Evolutionary conservation across 1,140 invertebrate species (phyloP), one percentile per base, ranked within the genome.

Genomic region (Oppia nitens): DNA sequence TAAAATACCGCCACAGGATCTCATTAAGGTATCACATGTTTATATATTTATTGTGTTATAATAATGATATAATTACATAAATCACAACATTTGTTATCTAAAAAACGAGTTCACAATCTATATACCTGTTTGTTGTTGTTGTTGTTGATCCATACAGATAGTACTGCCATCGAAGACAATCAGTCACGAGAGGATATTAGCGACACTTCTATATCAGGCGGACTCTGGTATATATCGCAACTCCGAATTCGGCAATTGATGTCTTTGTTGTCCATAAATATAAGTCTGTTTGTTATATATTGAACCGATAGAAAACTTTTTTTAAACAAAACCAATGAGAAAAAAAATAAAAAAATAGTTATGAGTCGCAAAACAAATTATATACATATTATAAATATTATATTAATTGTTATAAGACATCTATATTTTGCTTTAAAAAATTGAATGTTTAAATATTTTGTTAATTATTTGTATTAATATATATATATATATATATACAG

Each of bases 91-190:
- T n/a, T 47, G 45, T n/a, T 47, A 47, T 47, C 45, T 14, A 47
- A n/a, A 14, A n/a, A 47, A 47, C n/a, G 14, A 47, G 14, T 47
- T 14, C 14, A 47, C 45, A 47, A 14, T 47, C 20, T 25, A 25
- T 47, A 1, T 27, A 2, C 2, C 17, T 3, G 11, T 29, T 55
- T 3, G 3, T 52, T 29, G 26, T 29, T 20, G 11, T 60, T 53
- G 17, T 17, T 52, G 56, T 3, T 2, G 25, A 57, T 12, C 27
- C 47, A 21, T 25, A 49, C 71, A 84, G 82, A 83, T 90, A 63
- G 88, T 94, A 45, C 73, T 93, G 62, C 89, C 88, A 47, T 87
- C 86, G 45, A 93, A 92, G 71, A 86, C 88, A 17, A 90, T 93
- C 63, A 89, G 85, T 67, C 90, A 94, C 70, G 87, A 93, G 69